Base-by-base conservation (phyloP, 2,797 vertebrate species). In the Paguma larvata region DNA sequence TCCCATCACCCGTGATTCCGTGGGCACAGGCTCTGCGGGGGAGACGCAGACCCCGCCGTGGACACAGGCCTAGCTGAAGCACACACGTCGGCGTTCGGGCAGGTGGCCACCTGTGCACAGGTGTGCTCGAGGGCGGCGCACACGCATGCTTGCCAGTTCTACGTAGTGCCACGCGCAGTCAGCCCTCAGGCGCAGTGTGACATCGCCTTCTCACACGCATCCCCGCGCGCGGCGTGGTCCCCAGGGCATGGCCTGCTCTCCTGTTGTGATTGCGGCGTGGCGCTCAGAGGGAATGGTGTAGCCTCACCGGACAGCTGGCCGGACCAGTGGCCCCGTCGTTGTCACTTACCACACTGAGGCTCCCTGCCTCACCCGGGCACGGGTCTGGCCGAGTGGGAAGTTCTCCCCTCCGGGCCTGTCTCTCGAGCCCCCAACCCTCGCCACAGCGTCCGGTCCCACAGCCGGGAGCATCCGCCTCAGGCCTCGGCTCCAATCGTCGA, bases 251-350 rank as follows among this genome's bases (percentile, higher is more conserved):
- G 53, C 53, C 18, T 6, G 53, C 53, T 19, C 5, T 53, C 53
- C 53, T 16, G 18, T 19, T 53, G 18, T 53, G 18, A 19, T 53
- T 18, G 6, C 6, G 44, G 11, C 14, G 0, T 27, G 19, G 63
- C 18, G 2, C 2, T 4, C 1, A 1, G 2, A 4, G 25, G n/a
- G 9, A 0, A 8, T 0, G 21, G 38, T 2, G 44, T 14, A 8
- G 34, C 48, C 0, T 12, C 83, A 0, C 32, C 1, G 6, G 89
- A 25, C 46, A 27, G 91, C 65, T 27, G 6, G 32, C 8, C 6
- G 15, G 44, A 10, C 41, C 0, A 5, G 1, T 3, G 80, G 32
- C 46, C 44, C 25, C 11, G 27, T 48, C 23, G 34, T 2, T 0
- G 3, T 9, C 18, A 2, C 5, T 5, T 12, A 0, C 1, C 16